These are phyloP conservation scores for Stegana nigrithorax DNA, from an alignment of 2,888 invertebrate genomes.

Conservation along the genomic window DNA sequence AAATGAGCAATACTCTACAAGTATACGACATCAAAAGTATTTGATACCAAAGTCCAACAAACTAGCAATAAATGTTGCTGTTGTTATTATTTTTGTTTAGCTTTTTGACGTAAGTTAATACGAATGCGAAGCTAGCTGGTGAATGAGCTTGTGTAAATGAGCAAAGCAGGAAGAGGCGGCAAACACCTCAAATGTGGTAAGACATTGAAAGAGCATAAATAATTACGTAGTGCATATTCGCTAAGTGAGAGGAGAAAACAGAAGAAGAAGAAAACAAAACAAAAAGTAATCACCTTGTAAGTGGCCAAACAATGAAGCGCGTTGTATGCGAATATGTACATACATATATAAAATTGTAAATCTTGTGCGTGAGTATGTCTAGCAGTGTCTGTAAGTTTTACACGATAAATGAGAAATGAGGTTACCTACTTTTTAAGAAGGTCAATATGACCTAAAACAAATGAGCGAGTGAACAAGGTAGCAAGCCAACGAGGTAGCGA, in stretches of 20 bases:
- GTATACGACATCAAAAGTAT: too few species aligned
- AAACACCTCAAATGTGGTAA: not conserved
- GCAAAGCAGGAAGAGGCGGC: not conserved
- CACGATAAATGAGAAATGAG: constrained; percentile 66
- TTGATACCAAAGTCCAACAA: too few species aligned
- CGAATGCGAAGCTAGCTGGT: too few species aligned
- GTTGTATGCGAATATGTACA: not conserved
- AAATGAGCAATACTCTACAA: too few species aligned
- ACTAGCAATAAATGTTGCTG: too few species aligned
- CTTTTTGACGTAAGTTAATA: too few species aligned
- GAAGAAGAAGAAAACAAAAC: not conserved
- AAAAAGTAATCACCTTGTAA: not conserved
- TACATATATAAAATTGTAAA: too few species aligned
- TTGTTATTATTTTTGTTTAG: too few species aligned
- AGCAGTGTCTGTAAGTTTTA: constrained; percentile 57
- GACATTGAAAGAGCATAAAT: not conserved
- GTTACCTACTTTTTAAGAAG: constrained; percentile 68
- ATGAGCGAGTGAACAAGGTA: constrained; percentile 52
- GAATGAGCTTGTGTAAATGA: not conserved
- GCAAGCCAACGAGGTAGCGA: constrained; percentile 23
- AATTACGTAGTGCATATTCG: not conserved
- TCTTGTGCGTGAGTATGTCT: not conserved
- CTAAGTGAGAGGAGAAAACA: not conserved
- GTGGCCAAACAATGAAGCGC: not conserved
- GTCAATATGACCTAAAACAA: constrained; percentile 65